Evolutionary conservation across 2,113 vertebrate species (phyloP).

Genomic region (Semnornis frantzii): DNA sequence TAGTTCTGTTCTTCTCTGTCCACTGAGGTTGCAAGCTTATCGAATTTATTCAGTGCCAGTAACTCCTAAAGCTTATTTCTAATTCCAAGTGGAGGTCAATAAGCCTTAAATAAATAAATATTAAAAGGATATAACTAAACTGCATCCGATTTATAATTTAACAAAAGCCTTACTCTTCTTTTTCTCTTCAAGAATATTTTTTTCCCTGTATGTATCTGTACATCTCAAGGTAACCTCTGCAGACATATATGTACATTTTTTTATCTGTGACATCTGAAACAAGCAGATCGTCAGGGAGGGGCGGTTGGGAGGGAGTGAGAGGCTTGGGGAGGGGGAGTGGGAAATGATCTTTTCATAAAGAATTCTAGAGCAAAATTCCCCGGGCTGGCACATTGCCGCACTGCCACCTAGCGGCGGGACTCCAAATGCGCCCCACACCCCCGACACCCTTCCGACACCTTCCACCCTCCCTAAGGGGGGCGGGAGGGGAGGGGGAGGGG

Average conservation of each 20-base stretch:
- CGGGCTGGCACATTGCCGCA: background rate
- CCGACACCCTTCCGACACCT: no score
- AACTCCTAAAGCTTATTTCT: background rate
- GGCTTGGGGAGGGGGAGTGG: no score
- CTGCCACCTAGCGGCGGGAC: conserved; percentile 38
- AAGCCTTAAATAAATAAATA: background rate
- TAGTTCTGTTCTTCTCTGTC: background rate
- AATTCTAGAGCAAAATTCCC: background rate
- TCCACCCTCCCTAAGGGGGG: no score
- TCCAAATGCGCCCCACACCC: no score
- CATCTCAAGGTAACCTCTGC: background rate
- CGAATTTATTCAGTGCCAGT: background rate
- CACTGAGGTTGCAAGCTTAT: background rate
- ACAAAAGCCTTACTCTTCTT: background rate
- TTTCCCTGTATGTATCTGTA: background rate
- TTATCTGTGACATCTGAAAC: background rate
- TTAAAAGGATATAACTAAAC: background rate
- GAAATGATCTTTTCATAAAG: background rate
- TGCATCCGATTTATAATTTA: background rate
- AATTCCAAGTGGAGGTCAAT: background rate
- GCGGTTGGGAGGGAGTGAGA: no score
- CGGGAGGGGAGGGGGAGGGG: background rate
- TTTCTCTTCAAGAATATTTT: background rate
- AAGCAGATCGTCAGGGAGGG: background rate
- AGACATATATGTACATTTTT: background rate